Conservation (phyloP, 1,140 invertebrate genomes). For the Chionoecetes opilio region DNA sequence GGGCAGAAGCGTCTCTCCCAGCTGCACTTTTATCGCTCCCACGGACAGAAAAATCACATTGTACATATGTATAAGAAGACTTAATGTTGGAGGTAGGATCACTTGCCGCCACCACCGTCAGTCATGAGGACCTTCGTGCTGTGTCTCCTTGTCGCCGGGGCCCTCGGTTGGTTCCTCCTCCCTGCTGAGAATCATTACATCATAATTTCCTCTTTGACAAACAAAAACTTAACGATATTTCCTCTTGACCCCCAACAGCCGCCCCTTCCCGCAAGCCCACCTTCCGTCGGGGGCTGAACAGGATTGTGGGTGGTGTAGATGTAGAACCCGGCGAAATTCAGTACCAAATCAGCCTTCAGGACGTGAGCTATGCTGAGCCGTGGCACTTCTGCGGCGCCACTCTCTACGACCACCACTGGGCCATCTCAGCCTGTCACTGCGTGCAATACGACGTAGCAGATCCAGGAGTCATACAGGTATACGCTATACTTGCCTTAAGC, state of each 20-base stretch:
- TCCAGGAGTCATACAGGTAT: too few species aligned
- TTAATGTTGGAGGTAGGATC: too few species aligned
- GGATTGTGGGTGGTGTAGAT: constrained; percentile 87
- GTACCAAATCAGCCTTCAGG: constrained; percentile 86
- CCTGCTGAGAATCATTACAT: neutral
- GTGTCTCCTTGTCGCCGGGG: neutral
- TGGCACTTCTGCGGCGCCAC: constrained; percentile 86
- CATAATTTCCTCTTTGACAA: neutral
- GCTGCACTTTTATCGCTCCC: too few species aligned
- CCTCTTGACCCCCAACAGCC: neutral
- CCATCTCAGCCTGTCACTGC: constrained; percentile 73
- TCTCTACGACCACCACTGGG: constrained; percentile 81
- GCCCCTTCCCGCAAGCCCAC: constrained; percentile 3
- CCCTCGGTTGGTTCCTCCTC: neutral
- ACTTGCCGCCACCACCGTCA: neutral
- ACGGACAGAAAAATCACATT: too few species aligned
- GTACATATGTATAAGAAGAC: too few species aligned
- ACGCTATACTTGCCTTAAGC: too few species aligned
- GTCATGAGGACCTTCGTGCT: constrained; percentile 48
- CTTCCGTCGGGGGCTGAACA: constrained; percentile 59
- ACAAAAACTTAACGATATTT: neutral
- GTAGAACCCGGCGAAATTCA: constrained; percentile 86
- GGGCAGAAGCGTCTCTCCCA: too few species aligned
- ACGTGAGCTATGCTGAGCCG: constrained; percentile 54
- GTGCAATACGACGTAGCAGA: constrained; percentile 8